Evolutionary conservation across 1,140 invertebrate species (phyloP).

Genomic region (Mylabris phalerata): DNA sequence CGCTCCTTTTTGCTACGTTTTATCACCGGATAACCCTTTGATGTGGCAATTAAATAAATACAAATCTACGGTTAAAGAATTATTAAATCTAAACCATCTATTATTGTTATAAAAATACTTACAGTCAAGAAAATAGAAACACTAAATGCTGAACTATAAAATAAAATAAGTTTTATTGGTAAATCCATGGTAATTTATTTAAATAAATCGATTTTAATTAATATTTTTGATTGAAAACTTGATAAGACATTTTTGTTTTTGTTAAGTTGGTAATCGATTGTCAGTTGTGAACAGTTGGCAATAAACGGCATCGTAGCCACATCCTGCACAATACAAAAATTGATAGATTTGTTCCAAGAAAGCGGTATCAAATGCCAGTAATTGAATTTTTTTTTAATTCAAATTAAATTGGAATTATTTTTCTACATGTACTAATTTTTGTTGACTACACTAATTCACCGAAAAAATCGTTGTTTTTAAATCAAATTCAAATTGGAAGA

Average conservation of each 20-base stretch:
- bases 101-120: conserved; percentile 5
- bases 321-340: no score
- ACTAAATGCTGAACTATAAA: conserved; percentile 30
- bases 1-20: conserved; percentile 66
- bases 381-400: no score
- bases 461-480: no score
- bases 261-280: background rate
- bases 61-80: conserved; percentile 48
- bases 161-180: conserved; percentile 25
- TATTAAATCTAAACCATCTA: background rate
- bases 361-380: no score
- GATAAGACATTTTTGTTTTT: background rate
- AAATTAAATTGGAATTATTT: no score
- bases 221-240: background rate
- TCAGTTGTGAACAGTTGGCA: no score
- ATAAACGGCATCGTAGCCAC: no score
- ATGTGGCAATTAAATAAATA: conserved; percentile 49
- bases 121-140: conserved; percentile 33
- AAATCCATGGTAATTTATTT: conserved; percentile 2
- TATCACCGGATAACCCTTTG: conserved; percentile 62
- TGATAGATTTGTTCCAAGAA: no score
- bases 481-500: no score
- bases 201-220: background rate
- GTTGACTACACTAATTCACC: no score
- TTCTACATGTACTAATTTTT: no score